Evolutionary conservation across 2,113 vertebrate genomes (phyloP), one percentile per base, ranked within the genome.

Genomic region (Pomatostomus ruficeps): DNA sequence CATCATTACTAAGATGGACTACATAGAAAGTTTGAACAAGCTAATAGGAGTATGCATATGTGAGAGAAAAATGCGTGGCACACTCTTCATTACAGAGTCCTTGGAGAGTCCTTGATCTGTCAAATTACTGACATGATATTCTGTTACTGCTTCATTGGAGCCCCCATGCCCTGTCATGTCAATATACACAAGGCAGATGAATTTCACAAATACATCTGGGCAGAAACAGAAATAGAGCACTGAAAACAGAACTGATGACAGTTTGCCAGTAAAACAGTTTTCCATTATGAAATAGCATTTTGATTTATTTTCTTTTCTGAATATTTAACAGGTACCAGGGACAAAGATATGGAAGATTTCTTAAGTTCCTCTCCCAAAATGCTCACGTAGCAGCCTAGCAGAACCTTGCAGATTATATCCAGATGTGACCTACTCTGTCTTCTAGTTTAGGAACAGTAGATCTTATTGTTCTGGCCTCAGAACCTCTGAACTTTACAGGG

Each of bases 101-200:
- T 94, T 97, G 78, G 25, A 29, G 54, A 91, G 67, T 71, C 92
- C 90, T 95, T 90, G 85, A 80, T 88, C 71, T 90, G 88, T 90
- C 78, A 93, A 82, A 94, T 85, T 88, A 61, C 92, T 88, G 81
- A 82, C n/a, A 42, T 79, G 74, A 79, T 71, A 76, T 31, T 83
- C 73, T 70, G 52, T 85, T 83, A 73, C 52, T 90, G 78, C 74
- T 94, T 94, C 74, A 58, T 12, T 73, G 82, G 58, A 90, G 51
- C 42, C 58, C 38, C 49, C 16, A 83, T 79, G 66, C 36, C 58
- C 33, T 93, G 95, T 90, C 88, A 73, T 85, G 66, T 65, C 82
- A 70, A 68, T 83, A 91, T 29, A 46, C 80, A 79, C 57, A 42
- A 66, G 26, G 57, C 24, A 85, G 21, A 76, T 55, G 45, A 90